phyloP scores from a whole-genome alignment of 2,888 invertebrate genomes.

The Dynastes maya region DNA sequence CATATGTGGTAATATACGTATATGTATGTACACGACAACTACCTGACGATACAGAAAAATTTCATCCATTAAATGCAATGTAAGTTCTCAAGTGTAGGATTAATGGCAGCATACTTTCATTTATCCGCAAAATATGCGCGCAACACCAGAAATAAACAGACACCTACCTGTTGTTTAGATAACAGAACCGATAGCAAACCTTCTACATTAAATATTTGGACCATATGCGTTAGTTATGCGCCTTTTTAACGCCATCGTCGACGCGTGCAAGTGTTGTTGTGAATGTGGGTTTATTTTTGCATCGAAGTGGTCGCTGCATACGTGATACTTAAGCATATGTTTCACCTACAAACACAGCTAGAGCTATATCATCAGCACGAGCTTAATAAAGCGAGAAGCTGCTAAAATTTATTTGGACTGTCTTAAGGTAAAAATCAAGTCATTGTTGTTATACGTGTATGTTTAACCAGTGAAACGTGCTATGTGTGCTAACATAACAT shows the following conservation, averaged over 20 bases:
- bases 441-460: too few species aligned
- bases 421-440: background rate
- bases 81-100: constrained; percentile 36
- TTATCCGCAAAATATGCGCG: constrained; percentile 44
- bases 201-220: constrained; percentile 14
- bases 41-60: too few species aligned
- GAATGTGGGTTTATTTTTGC: constrained; percentile 11
- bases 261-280: background rate
- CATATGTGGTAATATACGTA: too few species aligned
- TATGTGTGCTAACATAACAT: background rate
- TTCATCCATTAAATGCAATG: background rate
- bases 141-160: constrained; percentile 39
- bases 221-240: constrained; percentile 29
- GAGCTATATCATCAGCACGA: background rate
- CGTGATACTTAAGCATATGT: constrained; percentile 4
- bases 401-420: background rate
- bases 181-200: constrained; percentile 39
- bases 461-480: background rate
- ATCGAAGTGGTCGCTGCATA: background rate
- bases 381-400: background rate
- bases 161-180: constrained; percentile 47
- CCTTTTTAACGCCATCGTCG: constrained; percentile 21
- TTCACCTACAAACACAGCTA: constrained; percentile 11
- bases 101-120: constrained; percentile 36
- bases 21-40: too few species aligned